These are phyloP conservation scores for Drosophila helvetica DNA, from an alignment of 2,888 invertebrate species.

Conservation along the genomic window DNA sequence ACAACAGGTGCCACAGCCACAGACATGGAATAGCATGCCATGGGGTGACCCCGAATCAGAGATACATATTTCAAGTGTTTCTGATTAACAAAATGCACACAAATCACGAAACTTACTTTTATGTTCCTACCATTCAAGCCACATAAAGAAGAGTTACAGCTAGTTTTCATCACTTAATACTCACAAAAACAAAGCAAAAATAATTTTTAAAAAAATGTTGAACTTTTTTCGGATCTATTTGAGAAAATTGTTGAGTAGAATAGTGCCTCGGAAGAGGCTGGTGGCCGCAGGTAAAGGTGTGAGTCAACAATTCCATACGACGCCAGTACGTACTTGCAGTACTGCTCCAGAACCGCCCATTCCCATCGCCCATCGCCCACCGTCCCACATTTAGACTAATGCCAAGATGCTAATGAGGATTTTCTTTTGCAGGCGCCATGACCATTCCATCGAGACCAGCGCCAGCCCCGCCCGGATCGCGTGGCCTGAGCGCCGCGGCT, in stretches of 20 bases:
- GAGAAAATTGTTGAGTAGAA: constrained; percentile 26
- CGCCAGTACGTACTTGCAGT: too few relatives aligned
- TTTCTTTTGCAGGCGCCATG: constrained; percentile 69
- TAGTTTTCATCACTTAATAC: too few relatives aligned
- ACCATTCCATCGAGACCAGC: constrained; percentile 84
- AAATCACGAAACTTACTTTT: too few relatives aligned
- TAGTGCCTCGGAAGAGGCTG: constrained; percentile 2
- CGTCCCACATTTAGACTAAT: too few relatives aligned
- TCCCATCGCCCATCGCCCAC: constrained; percentile 3
- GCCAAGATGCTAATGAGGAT: not conserved
- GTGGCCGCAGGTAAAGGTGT: constrained; percentile 1
- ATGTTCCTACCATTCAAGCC: too few relatives aligned
- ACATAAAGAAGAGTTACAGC: too few relatives aligned
- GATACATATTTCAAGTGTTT: not conserved
- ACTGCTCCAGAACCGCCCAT: not conserved
- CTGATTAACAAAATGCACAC: too few relatives aligned
- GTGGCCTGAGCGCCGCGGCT: constrained; percentile 76
- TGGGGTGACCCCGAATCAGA: not conserved
- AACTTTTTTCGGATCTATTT: constrained; percentile 12
- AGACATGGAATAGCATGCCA: not conserved
- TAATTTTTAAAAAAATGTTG: not conserved
- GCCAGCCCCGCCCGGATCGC: constrained; percentile 82
- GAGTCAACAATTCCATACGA: constrained; percentile 1
- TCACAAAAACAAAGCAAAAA: constrained; percentile 22
- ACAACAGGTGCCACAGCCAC: not conserved